These are phyloP conservation scores for Apamea anceps DNA, from an alignment of 2,888 invertebrate genomes.

Conservation along the genomic window DNA sequence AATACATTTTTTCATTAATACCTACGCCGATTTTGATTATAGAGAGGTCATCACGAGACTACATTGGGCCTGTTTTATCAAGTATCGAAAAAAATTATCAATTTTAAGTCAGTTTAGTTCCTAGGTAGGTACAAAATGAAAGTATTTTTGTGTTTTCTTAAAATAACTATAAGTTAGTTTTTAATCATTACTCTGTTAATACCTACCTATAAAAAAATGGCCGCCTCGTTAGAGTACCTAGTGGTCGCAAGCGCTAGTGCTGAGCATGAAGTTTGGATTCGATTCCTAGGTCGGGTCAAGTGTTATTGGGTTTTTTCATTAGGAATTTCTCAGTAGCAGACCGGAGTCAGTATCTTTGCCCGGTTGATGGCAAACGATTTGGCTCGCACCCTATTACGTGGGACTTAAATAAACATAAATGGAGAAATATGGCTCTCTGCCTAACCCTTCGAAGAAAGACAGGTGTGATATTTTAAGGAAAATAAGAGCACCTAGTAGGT, in stretches of 20 bases:
- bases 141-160: background rate
- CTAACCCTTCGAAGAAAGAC: background rate
- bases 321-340: background rate
- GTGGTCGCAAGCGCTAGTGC: background rate
- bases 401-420: background rate
- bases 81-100: too few relatives aligned
- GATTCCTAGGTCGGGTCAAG: background rate
- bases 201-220: background rate
- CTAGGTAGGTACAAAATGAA: background rate
- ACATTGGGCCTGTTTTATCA: background rate
- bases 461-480: background rate
- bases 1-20: constrained; percentile 41
- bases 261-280: background rate
- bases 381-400: background rate
- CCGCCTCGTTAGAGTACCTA: background rate
- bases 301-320: background rate
- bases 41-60: background rate
- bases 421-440: background rate
- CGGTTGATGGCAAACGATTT: background rate
- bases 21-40: background rate
- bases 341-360: background rate
- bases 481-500: background rate
- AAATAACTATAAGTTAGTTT: background rate
- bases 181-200: background rate
- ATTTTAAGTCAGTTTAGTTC: background rate